A percentile compares a stretch with the other conserved stretches of the same genome.
Conservation (phyloP, 2,797 vertebrate species). For the Phalanger gymnotis region DNA sequence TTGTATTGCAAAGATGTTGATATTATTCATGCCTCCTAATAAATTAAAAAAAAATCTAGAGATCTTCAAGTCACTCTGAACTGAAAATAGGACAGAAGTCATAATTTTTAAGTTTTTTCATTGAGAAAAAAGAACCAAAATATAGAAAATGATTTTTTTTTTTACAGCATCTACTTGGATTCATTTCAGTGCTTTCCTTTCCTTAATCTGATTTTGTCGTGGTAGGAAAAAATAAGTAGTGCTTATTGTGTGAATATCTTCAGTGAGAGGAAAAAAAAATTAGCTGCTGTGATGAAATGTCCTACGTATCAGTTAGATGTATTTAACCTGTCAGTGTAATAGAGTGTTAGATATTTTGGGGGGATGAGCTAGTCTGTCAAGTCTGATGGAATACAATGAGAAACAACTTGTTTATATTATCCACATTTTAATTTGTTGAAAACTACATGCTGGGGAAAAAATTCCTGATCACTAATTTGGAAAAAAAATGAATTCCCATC, state of each 20-base stretch:
- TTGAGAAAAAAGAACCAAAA: background rate
- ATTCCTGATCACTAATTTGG: conserved; percentile 14
- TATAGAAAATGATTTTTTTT: background rate
- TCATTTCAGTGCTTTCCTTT: background rate
- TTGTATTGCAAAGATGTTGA: background rate
- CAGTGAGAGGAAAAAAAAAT: conserved; percentile 14
- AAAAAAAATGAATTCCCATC: background rate
- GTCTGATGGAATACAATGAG: conserved; percentile 5
- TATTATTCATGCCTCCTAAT: background rate
- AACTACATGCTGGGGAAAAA: background rate
- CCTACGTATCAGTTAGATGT: conserved; percentile 22
- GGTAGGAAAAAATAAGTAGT: background rate
- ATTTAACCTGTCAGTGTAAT: background rate
- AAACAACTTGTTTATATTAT: background rate
- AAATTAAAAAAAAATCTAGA: background rate
- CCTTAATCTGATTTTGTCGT: conserved; percentile 15
- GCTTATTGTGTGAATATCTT: conserved; percentile 34
- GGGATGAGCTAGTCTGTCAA: conserved; percentile 19
- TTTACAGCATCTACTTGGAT: background rate
- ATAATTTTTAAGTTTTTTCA: background rate
- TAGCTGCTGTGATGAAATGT: background rate
- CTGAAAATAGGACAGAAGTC: background rate
- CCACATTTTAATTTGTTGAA: background rate
- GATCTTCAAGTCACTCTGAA: background rate
- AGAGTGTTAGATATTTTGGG: background rate